These are phyloP conservation scores for Mallotus villosus DNA, from an alignment of 2,797 vertebrate genomes.

Conservation along the genomic window DNA sequence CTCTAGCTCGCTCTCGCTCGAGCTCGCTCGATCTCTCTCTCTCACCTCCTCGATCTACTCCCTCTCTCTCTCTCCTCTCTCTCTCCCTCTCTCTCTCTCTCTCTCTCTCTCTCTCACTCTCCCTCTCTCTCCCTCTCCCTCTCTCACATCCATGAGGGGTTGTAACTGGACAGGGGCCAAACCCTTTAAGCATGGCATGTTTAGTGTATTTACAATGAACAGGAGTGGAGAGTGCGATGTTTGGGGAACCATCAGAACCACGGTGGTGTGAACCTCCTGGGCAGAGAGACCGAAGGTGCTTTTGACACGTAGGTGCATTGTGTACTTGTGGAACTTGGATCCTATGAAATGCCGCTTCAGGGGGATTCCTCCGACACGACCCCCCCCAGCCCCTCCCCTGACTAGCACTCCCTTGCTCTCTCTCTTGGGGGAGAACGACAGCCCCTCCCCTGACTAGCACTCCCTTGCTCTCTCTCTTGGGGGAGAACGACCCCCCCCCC, in stretches of 20 bases:
- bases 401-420: conserved; percentile 26
- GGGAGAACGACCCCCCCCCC: no score
- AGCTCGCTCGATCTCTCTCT: no score
- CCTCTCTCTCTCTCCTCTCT: neutral
- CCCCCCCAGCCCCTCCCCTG: conserved; percentile 33
- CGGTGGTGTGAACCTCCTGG: neutral
- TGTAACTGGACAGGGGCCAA: conserved; percentile 18
- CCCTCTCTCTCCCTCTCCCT: neutral
- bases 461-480: conserved; percentile 20
- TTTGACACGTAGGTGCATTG: conserved; percentile 43
- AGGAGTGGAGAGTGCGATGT: conserved; percentile 34
- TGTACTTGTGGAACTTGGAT: conserved; percentile 23
- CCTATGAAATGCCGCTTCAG: conserved; percentile 54
- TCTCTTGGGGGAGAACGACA: conserved; percentile 10
- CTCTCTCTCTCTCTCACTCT: no score
- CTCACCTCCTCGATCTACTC: neutral
- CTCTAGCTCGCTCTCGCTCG: neutral
- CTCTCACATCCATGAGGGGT: conserved; percentile 19
- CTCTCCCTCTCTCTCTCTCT: neutral
- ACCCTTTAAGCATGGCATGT: neutral
- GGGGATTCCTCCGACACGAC: conserved; percentile 27
- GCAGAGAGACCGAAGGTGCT: conserved; percentile 32
- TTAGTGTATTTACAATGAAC: conserved; percentile 7
- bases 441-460: conserved; percentile 34
- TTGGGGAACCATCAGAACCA: conserved; percentile 27